phyloP scores from a whole-genome alignment of 2,113 vertebrate genomes.

The Cacatua alba region DNA sequence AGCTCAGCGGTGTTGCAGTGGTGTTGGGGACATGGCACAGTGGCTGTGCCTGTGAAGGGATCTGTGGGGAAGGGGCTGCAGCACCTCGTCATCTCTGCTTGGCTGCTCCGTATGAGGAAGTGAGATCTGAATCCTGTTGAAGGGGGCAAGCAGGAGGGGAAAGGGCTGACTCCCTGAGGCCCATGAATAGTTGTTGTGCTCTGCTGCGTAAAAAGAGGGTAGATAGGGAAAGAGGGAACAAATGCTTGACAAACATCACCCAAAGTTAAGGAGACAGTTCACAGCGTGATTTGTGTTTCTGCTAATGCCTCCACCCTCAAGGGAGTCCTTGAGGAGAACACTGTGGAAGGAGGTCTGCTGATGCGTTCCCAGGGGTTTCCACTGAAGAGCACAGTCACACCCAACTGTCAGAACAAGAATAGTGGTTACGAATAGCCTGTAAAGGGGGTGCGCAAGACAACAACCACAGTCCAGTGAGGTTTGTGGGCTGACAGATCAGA shows the following conservation, averaged over 20 bases:
- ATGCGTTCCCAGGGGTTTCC: neutral
- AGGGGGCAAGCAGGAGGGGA: neutral
- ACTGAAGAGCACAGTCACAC: too few relatives aligned
- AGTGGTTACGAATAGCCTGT: accelerated
- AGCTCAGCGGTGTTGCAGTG: accelerated
- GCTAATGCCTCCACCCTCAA: neutral
- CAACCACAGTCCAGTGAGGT: neutral
- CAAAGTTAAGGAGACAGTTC: neutral
- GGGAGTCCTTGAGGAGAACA: neutral
- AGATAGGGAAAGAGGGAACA: neutral
- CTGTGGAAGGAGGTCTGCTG: neutral
- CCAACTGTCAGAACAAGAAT: neutral
- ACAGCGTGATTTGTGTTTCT: neutral
- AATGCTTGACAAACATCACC: neutral
- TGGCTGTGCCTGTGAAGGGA: accelerated
- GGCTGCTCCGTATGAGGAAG: neutral
- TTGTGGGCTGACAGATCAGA: neutral
- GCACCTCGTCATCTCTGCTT: accelerated
- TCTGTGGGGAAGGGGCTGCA: neutral
- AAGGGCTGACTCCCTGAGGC: neutral
- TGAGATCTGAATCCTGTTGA: neutral
- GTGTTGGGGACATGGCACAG: accelerated
- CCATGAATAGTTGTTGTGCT: accelerated
- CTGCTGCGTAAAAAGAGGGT: neutral
- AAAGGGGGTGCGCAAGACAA: neutral